Evolutionary conservation across 2,113 vertebrate genomes (phyloP).

Genomic region (Amblyornis subalaris): DNA sequence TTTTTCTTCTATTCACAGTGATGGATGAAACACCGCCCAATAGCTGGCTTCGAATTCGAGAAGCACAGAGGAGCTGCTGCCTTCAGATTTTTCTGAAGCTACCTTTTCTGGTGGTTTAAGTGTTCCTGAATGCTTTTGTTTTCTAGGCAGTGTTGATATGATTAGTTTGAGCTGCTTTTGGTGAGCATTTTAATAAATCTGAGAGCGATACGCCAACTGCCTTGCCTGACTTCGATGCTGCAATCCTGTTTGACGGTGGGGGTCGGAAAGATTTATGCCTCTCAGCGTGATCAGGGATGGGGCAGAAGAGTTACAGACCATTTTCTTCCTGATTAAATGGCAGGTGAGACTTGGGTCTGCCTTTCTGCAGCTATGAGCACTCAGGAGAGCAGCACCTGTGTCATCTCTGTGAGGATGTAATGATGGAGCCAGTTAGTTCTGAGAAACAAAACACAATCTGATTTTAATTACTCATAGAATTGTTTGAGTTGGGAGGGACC

Average conservation of each 20-base stretch:
- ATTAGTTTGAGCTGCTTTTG: neutral
- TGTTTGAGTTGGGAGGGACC: neutral
- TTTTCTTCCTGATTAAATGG: neutral
- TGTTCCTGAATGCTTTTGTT: neutral
- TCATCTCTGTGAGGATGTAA: neutral
- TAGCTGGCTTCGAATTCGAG: neutral
- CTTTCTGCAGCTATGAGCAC: neutral
- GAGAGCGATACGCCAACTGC: fast-evolving
- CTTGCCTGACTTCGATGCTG: neutral
- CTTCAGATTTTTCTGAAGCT: neutral
- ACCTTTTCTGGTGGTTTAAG: neutral
- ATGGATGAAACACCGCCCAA: neutral
- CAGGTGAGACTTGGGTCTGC: neutral
- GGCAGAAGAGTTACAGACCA: neutral
- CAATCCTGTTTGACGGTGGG: fast-evolving
- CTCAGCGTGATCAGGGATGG: neutral
- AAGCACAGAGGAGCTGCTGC: neutral
- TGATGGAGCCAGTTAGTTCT: neutral
- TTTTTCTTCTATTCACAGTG: neutral
- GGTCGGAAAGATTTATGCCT: neutral
- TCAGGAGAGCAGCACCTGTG: neutral
- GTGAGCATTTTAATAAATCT: neutral
- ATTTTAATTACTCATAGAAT: neutral
- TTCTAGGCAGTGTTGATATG: neutral
- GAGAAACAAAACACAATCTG: neutral